Conservation (phyloP, 2,113 vertebrate species). For the Microcebus ravelobensis region DNA sequence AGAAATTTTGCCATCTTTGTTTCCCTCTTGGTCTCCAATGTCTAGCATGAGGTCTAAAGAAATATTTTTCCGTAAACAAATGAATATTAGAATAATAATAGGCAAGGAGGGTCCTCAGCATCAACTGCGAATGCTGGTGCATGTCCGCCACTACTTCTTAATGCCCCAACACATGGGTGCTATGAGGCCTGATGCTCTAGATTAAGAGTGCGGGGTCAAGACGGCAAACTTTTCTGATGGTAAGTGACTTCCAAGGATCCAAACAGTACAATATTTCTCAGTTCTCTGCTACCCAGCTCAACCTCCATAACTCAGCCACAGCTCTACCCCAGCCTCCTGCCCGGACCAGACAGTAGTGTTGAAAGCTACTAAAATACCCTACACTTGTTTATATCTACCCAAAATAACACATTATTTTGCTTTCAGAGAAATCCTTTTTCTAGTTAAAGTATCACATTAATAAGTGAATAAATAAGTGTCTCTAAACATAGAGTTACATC, state of each 20-base stretch:
- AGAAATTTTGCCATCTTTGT: background rate
- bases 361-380: background rate
- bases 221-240: background rate
- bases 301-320: background rate
- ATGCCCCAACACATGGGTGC: background rate
- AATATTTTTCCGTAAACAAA: background rate
- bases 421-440: background rate
- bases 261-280: background rate
- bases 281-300: background rate
- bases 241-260: background rate
- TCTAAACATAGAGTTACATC: background rate
- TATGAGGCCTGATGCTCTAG: background rate
- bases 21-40: background rate
- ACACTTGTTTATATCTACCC: background rate
- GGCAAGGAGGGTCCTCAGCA: background rate
- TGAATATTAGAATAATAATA: background rate
- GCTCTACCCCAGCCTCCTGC: background rate
- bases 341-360: background rate
- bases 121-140: fast-evolving
- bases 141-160: background rate
- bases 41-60: background rate
- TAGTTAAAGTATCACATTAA: background rate
- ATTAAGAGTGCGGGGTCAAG: background rate
- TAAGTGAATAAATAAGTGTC: background rate
- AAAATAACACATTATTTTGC: background rate